Base-by-base conservation (phyloP, 2,888 invertebrate genomes). In the Chromoteleia sp. region DNA sequence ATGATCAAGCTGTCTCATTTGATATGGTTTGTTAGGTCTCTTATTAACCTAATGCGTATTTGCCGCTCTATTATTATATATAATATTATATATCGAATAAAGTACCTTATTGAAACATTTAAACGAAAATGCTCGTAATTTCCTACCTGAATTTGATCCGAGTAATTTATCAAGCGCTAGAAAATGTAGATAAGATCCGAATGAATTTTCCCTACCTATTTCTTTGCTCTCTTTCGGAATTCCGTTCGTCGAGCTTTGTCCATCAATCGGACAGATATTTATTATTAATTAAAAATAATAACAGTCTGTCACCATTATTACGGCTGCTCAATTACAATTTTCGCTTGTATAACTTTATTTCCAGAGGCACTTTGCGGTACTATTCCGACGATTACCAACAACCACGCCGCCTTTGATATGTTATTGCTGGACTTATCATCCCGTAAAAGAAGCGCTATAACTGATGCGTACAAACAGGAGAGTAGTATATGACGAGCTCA, bases 401-500 rank as follows among this genome's bases (percentile, higher is more conserved):
- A 21, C 30, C 25, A 29, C 12, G 14, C 12, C 50, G 50, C 50
- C 29, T 50, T 50, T 52, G 19, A 29, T 30, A 19, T 54, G 41
- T 45, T 15, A 10, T 4, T 36, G 25, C 12, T 8, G 19, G 19
- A 54, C 58, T 43, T 39, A 61, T 67, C 61, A 59, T 50, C 0
- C 33, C 25, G 43, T 17, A 36, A 59, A 70, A 70, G 70, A 50
- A 58, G 21, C 8, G 15, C 0, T 15, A 1, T 25, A 63, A 63
- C 56, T 74, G 82, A 70, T 70, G 81, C 75, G 78, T 81, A 79
- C 81, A 76, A 84, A 71, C 61, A 74, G 76, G 61, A 61, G 74
- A 30, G 65, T 67, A 70, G 84, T 67, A 82, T 85, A 84, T 87
- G 87, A 86, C 87, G 89, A 86, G 85, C 88, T 90, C 88, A 87